These are phyloP conservation scores for Drosophila prosaltans DNA, from an alignment of 1,140 invertebrate genomes.

Conservation along the genomic window DNA sequence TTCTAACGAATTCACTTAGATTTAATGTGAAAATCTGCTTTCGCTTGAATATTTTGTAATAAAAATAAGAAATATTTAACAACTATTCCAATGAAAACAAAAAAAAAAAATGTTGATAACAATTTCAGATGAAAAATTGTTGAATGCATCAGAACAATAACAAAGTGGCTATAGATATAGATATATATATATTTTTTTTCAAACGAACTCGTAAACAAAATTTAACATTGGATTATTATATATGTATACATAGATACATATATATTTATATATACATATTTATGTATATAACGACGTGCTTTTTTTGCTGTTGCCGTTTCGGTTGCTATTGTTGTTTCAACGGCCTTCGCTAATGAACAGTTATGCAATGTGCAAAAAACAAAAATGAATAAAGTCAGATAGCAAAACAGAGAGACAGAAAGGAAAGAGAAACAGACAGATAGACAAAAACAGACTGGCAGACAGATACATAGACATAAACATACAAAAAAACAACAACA, in stretches of 20 bases:
- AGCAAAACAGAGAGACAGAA: constrained; percentile 19
- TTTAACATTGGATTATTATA: constrained; percentile 62
- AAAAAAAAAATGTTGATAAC: too few species aligned
- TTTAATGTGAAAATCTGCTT: too few species aligned
- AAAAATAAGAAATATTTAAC: too few species aligned
- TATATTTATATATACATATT: neutral
- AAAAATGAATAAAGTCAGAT: constrained; percentile 19
- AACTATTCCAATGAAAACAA: too few species aligned
- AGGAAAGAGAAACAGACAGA: constrained; percentile 17
- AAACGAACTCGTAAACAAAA: constrained; percentile 29
- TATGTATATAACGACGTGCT: constrained; percentile 50
- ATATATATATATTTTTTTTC: neutral
- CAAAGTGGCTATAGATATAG: neutral
- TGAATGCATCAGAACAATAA: constrained; percentile 1
- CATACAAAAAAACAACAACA: too few species aligned
- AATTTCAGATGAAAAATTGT: too few species aligned
- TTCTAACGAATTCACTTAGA: too few species aligned
- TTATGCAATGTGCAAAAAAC: constrained; percentile 75
- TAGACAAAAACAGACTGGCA: constrained; percentile 10
- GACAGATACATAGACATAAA: too few species aligned
- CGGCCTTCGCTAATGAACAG: constrained; percentile 77
- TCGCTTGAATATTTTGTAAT: too few species aligned
- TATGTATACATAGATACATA: neutral
- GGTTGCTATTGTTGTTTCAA: constrained; percentile 47
- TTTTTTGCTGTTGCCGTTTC: constrained; percentile 29